These are phyloP conservation scores for Aldabrachelys gigantea DNA, from an alignment of 2,113 vertebrate species.

Conservation along the genomic window DNA sequence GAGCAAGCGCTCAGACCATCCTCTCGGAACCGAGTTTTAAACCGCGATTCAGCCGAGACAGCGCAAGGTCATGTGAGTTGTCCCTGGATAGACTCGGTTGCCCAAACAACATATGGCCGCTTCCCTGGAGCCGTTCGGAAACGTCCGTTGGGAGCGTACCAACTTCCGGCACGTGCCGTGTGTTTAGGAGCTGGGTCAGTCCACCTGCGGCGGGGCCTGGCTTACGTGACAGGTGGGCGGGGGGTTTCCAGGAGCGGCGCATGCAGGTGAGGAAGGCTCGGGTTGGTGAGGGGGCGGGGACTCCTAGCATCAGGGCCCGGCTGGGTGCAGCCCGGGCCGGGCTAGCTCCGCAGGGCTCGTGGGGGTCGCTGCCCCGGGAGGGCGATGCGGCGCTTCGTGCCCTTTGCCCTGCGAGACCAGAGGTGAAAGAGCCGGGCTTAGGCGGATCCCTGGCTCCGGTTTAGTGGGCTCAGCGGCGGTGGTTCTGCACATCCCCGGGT, in stretches of 20 bases:
- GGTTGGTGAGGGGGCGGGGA: fast-evolving
- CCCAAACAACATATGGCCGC: fast-evolving
- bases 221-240: too few species aligned
- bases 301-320: not conserved
- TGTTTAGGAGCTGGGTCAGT: not conserved
- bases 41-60: too few species aligned
- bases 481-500: too few species aligned
- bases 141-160: not conserved
- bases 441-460: too few species aligned
- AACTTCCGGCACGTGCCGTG: not conserved
- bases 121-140: fast-evolving
- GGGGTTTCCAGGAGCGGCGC: not conserved
- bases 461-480: too few species aligned
- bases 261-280: not conserved
- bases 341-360: fast-evolving
- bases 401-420: too few species aligned
- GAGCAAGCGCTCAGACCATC: too few species aligned
- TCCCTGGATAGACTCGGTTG: fast-evolving
- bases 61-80: not conserved
- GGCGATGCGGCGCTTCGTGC: too few species aligned
- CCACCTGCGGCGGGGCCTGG: too few species aligned
- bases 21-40: too few species aligned
- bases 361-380: not conserved
- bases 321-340: not conserved
- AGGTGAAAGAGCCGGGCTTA: too few species aligned